Conservation (phyloP, 2,797 vertebrate genomes). For the Mus minutoides region DNA sequence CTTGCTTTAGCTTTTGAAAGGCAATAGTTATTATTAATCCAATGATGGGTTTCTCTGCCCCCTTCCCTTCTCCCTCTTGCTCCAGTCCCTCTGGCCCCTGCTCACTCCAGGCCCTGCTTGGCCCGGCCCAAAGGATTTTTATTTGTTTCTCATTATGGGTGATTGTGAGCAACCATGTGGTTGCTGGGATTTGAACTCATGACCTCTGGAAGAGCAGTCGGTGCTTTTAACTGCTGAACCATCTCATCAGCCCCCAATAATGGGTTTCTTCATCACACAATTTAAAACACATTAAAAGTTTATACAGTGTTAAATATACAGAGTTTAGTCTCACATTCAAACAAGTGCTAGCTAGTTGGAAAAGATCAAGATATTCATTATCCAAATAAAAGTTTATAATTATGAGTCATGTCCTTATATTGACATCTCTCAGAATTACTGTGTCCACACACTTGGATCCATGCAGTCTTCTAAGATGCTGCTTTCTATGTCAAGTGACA, state of each 20-base stretch:
- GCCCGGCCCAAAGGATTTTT: no score
- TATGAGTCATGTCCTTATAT: background rate
- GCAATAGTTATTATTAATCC: background rate
- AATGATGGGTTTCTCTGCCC: background rate
- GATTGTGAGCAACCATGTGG: no score
- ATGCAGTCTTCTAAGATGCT: background rate
- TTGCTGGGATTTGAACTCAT: no score
- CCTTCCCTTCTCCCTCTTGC: no score
- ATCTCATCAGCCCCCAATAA: background rate
- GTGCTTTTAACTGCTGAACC: no score
- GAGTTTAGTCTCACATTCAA: background rate
- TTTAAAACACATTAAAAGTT: background rate
- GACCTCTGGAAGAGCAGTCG: no score
- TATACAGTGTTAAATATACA: background rate
- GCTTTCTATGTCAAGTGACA: background rate
- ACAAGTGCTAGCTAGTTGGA: background rate
- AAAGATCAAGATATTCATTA: conserved; percentile 6
- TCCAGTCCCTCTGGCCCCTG: no score
- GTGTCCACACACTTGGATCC: background rate
- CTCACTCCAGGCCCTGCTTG: no score
- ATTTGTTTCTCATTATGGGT: no score
- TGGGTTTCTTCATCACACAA: background rate
- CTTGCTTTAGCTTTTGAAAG: conserved; percentile 34
- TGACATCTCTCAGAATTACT: background rate
- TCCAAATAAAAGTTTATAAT: background rate